phyloP scores from a whole-genome alignment of 2,888 invertebrate genomes.

The Andrena haemorrhoa region DNA sequence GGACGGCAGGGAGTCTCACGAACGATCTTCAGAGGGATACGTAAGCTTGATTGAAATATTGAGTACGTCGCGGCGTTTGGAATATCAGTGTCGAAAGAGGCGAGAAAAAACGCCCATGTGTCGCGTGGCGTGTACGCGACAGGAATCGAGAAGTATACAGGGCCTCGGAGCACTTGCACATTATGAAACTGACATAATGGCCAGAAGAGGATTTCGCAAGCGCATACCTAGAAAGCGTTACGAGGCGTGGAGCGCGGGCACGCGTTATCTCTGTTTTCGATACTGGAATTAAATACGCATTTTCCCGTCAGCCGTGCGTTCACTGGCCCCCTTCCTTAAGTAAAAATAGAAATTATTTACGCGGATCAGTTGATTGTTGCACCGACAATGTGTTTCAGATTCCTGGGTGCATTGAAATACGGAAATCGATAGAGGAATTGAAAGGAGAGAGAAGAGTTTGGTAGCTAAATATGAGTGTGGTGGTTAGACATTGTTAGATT shows the following conservation, averaged over 20 bases:
- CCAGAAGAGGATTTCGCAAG: slow-evolving; percentile 58
- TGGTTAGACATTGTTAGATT: too few species aligned
- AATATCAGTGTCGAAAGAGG: neutral
- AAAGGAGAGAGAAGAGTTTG: too few species aligned
- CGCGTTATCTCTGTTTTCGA: slow-evolving; percentile 56
- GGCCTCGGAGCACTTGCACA: slow-evolving; percentile 45
- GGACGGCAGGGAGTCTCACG: too few species aligned
- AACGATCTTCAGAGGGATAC: too few species aligned
- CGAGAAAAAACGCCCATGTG: slow-evolving; percentile 3
- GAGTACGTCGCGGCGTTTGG: neutral
- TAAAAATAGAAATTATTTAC: slow-evolving; percentile 2
- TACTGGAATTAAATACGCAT: slow-evolving; percentile 53
- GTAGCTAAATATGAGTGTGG: too few species aligned
- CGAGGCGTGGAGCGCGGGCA: slow-evolving; percentile 37
- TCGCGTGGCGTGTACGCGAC: slow-evolving; percentile 19
- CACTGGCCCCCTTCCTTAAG: too few species aligned
- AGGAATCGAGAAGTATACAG: slow-evolving; percentile 29
- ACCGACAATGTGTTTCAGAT: neutral
- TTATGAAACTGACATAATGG: slow-evolving; percentile 72
- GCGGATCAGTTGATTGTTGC: neutral
- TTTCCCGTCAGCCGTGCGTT: slow-evolving; percentile 22
- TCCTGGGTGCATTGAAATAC: neutral
- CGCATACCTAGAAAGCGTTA: slow-evolving; percentile 69
- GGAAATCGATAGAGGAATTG: too few species aligned
- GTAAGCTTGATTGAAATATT: too few species aligned